These are phyloP conservation scores for Nasonia vitripennis DNA, from an alignment of 1,140 invertebrate species.

Conservation along the genomic window DNA sequence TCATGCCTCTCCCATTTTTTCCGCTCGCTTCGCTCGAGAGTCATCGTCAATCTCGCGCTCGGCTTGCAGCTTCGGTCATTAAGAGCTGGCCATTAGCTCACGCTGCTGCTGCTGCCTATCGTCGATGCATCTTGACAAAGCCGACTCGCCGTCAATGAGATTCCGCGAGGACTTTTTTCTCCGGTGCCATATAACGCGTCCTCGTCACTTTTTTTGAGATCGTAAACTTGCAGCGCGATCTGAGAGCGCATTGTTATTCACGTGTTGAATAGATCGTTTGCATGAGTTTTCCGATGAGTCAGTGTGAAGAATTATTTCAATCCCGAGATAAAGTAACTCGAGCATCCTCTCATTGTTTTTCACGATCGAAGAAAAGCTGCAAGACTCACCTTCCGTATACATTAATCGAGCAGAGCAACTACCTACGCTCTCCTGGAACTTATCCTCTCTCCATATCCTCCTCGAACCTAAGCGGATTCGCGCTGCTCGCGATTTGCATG, in stretches of 20 bases:
- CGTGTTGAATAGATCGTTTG: too few relatives aligned
- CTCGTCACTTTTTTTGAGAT: too few relatives aligned
- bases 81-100: not conserved
- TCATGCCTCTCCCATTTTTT: not conserved
- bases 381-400: not conserved
- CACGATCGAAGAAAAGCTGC: not conserved
- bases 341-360: not conserved
- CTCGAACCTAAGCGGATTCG: slow-evolving; percentile 14
- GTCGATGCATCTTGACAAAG: slow-evolving; percentile 9
- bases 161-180: slow-evolving; percentile 12
- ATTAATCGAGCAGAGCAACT: not conserved
- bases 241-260: too few relatives aligned
- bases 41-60: not conserved
- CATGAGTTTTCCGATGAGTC: too few relatives aligned
- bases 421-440: not conserved
- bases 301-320: too few relatives aligned
- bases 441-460: not conserved
- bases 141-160: not conserved
- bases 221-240: too few relatives aligned
- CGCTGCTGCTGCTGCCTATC: not conserved
- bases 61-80: slow-evolving; percentile 8
- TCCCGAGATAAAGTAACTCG: too few relatives aligned
- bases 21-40: not conserved
- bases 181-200: too few relatives aligned
- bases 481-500: slow-evolving; percentile 13